Conservation (phyloP, 2,113 vertebrate genomes). For the Heterochromis multidens region DNA sequence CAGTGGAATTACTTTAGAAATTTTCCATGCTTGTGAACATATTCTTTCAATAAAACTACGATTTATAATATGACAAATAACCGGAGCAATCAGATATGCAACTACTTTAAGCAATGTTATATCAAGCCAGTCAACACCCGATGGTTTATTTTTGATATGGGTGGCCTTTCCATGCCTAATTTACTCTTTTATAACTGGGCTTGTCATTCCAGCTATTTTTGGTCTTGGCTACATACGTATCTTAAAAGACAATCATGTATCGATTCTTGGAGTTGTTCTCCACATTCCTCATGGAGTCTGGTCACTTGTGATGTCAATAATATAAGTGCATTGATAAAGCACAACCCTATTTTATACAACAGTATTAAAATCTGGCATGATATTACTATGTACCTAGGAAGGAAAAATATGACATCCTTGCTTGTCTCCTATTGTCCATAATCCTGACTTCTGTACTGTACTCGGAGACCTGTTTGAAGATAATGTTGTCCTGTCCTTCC, state of each 20-base stretch:
- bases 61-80: no score
- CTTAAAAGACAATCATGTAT: accelerated
- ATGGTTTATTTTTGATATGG: no score
- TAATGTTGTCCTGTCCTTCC: not conserved
- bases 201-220: not conserved
- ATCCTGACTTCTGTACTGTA: no score
- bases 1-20: no score
- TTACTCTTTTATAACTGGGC: not conserved
- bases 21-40: no score
- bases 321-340: not conserved
- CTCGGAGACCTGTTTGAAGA: no score
- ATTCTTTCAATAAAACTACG: no score
- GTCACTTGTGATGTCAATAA: not conserved
- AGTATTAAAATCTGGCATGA: not conserved
- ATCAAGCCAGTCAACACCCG: no score
- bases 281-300: not conserved
- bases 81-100: no score
- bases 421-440: accelerated
- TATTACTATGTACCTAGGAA: not conserved
- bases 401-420: not conserved
- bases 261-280: not conserved
- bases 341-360: accelerated
- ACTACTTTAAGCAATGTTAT: no score
- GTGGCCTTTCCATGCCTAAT: accelerated
- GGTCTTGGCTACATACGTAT: accelerated